Evolutionary conservation across 2,113 vertebrate species (phyloP), one percentile per base, ranked within the genome.

Genomic region (Notarius quadriscutis): DNA sequence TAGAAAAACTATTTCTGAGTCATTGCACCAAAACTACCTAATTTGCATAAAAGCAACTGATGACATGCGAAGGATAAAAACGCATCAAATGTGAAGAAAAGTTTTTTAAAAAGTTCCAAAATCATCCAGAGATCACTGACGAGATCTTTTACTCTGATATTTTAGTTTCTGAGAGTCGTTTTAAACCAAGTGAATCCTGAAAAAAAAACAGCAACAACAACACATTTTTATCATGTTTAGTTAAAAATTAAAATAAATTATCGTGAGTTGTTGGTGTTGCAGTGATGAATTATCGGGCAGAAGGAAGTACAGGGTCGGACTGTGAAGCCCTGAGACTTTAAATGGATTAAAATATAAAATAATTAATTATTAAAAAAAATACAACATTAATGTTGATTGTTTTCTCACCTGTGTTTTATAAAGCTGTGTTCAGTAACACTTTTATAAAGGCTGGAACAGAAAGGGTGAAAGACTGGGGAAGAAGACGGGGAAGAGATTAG

Each of bases 1-100:
- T 4, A 79, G 78, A 87, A 90, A 89, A 90, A 81, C 27, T 41
- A 7, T 69, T 93, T 88, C 90, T 91, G 88, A 87, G 87, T 90
- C 87, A 90, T 88, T 89, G 14, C 53, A 41, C 63, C 79, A 82
- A 79, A 79, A n/a, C 22, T 18, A 84, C 6, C 41, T 65, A 77
- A 53, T 58, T 25, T 58, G 53, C 86, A 71, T 77, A 51, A 81
- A 86, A 57, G 83, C 83, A 72, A 87, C 88, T 63, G 86, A 87
- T 25, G 62, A 81, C 77, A 58, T 71, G 78, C 78, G 30, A 58
- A 58, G 0, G 10, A 41, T 79, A 30, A 86, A 80, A 48, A 85
- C 7, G 8, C 25, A 51, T 62, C 71, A 58, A 34, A 62, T 18
- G 11, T 74, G 57, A 74, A 51, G 11, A 74, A 20, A 60, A 22